These are phyloP conservation scores for Nowickia ferox DNA, from an alignment of 2,888 invertebrate species.

Conservation along the genomic window DNA sequence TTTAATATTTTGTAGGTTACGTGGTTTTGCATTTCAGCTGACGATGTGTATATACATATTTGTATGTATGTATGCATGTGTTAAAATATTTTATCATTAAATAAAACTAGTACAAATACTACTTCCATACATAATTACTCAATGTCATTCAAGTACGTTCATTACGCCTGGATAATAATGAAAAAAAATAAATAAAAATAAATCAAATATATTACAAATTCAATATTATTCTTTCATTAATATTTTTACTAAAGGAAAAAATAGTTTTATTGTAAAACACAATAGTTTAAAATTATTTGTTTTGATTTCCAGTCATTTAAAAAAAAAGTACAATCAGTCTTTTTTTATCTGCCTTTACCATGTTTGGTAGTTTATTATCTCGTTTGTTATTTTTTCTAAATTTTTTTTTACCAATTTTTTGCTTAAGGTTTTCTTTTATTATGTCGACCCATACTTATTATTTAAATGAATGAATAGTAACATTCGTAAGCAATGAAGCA, in stretches of 20 bases:
- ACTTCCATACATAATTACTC: slow-evolving; percentile 62
- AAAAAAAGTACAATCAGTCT: slow-evolving; percentile 5
- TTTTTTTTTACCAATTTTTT: neutral
- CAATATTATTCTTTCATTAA: slow-evolving; percentile 3
- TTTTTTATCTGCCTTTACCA: slow-evolving; percentile 42
- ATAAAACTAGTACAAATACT: slow-evolving; percentile 32
- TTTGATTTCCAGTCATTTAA: slow-evolving; percentile 10
- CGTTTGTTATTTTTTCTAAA: neutral
- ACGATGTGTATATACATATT: too few species aligned
- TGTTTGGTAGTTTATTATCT: slow-evolving; percentile 61
- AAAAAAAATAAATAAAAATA: neutral
- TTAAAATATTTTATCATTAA: slow-evolving; percentile 19
- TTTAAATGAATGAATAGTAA: too few species aligned
- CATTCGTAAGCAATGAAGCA: neutral
- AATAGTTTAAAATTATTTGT: slow-evolving; percentile 16
- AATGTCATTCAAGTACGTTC: slow-evolving; percentile 56
- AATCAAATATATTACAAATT: neutral
- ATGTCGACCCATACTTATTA: slow-evolving; percentile 7
- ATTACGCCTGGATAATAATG: neutral
- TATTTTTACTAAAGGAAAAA: neutral
- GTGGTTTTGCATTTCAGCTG: too few species aligned
- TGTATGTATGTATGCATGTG: neutral
- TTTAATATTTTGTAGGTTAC: too few species aligned
- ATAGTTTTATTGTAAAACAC: neutral
- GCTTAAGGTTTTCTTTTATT: slow-evolving; percentile 10